These are phyloP conservation scores for Cyphomyrus plagiostoma DNA, from an alignment of 2,113 vertebrate genomes.

Conservation along the genomic window DNA sequence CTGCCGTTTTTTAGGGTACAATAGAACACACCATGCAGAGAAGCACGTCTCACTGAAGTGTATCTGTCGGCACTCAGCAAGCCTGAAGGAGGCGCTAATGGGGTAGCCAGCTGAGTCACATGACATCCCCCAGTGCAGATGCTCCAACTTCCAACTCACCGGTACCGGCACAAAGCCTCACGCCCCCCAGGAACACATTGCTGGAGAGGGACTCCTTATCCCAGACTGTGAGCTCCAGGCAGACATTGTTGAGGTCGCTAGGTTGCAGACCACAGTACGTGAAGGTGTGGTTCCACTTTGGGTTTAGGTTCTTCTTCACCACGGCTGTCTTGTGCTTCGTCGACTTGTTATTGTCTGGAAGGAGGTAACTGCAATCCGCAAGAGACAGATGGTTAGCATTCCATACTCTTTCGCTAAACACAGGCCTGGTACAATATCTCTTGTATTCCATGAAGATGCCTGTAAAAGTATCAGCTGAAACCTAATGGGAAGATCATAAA, in stretches of 20 bases:
- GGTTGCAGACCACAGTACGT: conserved; percentile 78
- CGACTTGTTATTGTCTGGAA: conserved; percentile 87
- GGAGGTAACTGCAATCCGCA: conserved; percentile 70
- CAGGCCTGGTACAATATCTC: not conserved
- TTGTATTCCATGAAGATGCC: not conserved
- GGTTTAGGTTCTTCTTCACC: conserved; percentile 82
- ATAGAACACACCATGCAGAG: not conserved
- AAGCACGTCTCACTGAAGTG: not conserved
- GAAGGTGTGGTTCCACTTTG: conserved; percentile 93
- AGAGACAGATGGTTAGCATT: not conserved
- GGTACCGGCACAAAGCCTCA: conserved; percentile 79
- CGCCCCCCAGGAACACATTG: conserved; percentile 90
- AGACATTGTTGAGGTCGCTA: conserved; percentile 77
- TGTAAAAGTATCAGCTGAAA: not conserved
- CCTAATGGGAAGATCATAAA: not conserved
- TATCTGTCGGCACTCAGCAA: not conserved
- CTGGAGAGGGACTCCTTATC: conserved; percentile 91
- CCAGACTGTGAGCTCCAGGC: conserved; percentile 91
- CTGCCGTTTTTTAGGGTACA: not conserved
- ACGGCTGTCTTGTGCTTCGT: conserved; percentile 94
- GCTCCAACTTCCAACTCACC: conserved; percentile 61
- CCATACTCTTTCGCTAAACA: not conserved
- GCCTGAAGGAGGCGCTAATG: not conserved
- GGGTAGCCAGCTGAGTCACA: not conserved
- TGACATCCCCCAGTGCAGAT: not conserved